phyloP scores from a whole-genome alignment of 2,113 vertebrate genomes.

The Pardalotus punctatus region DNA sequence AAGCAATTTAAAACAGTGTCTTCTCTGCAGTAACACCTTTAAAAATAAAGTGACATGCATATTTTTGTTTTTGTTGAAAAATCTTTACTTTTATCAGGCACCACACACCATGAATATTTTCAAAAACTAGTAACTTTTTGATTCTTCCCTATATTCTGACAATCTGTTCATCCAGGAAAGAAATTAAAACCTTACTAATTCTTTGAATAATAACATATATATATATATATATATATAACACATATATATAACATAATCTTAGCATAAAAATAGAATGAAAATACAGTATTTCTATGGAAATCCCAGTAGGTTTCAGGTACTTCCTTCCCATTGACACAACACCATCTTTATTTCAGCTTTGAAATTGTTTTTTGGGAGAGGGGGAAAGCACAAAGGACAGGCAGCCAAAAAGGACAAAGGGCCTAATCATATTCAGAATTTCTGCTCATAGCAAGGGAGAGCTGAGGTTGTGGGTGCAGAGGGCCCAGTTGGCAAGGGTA shows the following conservation, averaged over 20 bases:
- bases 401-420: not conserved
- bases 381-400: not conserved
- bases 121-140: constrained; percentile 32
- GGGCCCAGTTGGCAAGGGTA: not conserved
- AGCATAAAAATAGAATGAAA: constrained; percentile 64
- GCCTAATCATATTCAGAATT: not conserved
- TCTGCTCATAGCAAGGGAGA: not conserved
- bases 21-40: constrained; percentile 21
- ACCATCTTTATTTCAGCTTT: not conserved
- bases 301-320: constrained; percentile 32
- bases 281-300: constrained; percentile 62
- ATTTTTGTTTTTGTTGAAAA: constrained; percentile 28
- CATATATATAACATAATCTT: too few relatives aligned
- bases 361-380: constrained; percentile 43
- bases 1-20: constrained; percentile 19
- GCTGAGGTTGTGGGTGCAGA: not conserved
- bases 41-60: constrained; percentile 41
- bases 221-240: too few relatives aligned
- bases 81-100: constrained; percentile 36
- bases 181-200: constrained; percentile 34
- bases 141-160: constrained; percentile 44
- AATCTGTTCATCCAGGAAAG: constrained; percentile 56
- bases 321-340: constrained; percentile 34
- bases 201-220: constrained; percentile 67
- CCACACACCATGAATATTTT: not conserved